Evolutionary conservation across 2,888 invertebrate species (phyloP), one percentile per base, ranked within the genome.

Genomic region (Mylabris sibirica): DNA sequence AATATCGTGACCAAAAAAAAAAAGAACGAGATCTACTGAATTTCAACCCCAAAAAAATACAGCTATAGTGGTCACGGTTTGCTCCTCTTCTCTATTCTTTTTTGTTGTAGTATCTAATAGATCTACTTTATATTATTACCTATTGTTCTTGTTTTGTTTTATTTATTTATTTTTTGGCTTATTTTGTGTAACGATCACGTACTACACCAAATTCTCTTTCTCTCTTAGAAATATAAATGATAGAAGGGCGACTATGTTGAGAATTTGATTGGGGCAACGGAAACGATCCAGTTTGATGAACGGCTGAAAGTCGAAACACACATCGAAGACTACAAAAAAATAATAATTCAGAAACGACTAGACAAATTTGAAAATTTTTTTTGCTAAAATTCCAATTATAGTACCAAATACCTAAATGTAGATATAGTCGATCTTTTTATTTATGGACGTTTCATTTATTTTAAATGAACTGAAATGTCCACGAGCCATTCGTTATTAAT

Each of bases 401-500:
- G n/a, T n/a, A n/a, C n/a, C n/a, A n/a, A n/a, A n/a, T n/a, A n/a
- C n/a, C n/a, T n/a, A n/a, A n/a, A n/a, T n/a, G n/a, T n/a, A n/a
- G n/a, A n/a, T n/a, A n/a, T n/a, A n/a, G 11, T 0, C n/a, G 41
- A n/a, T 41, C 17, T 49, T 9, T 49, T 4, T 1, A 44, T 44
- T 17, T 17, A 17, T 17, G 8, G 5, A 17, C 6, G 17, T 44
- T 30, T 30, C 30, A 44, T 44, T 44, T 17, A 44, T 44, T 17
- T 44, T 44, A 44, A 44, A 44, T 44, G 44, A 44, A 57, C 59
- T 53, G 35, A 68, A 68, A 68, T 57, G 64, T 67, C 60, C 64
- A 53, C 34, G 49, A 60, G 59, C 64, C 68, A 73, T 75, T n/a
- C 77, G 67, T 68, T 65, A 64, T 30, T 70, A 74, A 74, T 68